Percentiles rank a stretch among this genome's conserved stretches.
Conservation (phyloP, 1,140 invertebrate genomes). For the Eciton burchellii region DNA sequence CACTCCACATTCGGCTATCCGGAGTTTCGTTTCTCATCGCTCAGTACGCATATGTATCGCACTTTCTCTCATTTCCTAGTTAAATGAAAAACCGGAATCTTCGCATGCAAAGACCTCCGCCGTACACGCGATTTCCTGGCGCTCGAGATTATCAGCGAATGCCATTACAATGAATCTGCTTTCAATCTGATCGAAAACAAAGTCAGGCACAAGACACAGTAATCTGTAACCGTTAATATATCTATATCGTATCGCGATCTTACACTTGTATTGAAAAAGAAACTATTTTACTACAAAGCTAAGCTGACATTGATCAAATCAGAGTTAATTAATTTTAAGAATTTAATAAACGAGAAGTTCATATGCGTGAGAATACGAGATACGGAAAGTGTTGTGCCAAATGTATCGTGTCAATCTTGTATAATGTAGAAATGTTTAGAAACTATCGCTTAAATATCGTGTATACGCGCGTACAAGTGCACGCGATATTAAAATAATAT, state of each 20-base stretch:
- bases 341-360: too few relatives aligned
- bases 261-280: not conserved
- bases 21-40: slow-evolving; percentile 8
- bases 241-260: not conserved
- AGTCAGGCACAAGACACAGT: not conserved
- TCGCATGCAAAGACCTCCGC: not conserved
- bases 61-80: slow-evolving; percentile 29
- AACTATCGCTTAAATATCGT: too few relatives aligned
- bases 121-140: slow-evolving; percentile 1
- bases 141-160: not conserved
- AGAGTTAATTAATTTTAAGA: too few relatives aligned
- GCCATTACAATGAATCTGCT: not conserved
- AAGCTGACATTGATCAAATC: too few relatives aligned
- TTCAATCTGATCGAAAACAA: not conserved
- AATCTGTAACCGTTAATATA: not conserved
- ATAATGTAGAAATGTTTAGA: too few relatives aligned
- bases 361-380: not conserved
- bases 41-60: not conserved
- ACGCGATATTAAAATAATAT: not conserved
- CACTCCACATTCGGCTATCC: too few relatives aligned
- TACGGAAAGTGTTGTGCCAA: not conserved
- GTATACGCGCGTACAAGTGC: not conserved
- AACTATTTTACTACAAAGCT: too few relatives aligned
- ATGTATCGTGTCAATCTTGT: not conserved
- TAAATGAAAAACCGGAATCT: slow-evolving; percentile 27